Conservation (phyloP, 2,888 invertebrate species). For the Hydroisotoma schaefferi region DNA sequence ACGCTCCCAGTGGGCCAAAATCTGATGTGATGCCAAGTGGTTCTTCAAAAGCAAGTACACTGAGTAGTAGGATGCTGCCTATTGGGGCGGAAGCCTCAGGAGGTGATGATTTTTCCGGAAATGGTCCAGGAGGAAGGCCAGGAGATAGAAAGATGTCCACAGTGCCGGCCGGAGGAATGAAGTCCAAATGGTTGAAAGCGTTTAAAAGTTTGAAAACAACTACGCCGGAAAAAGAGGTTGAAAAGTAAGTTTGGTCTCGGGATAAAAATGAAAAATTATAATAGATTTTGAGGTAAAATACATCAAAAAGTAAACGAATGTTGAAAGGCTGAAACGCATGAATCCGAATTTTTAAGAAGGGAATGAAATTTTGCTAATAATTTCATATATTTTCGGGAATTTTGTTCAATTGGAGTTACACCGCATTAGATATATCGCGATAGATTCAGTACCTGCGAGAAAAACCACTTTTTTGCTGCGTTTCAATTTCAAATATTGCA, state of each 20-base stretch:
- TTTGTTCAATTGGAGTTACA: too few relatives aligned
- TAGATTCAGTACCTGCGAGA: too few relatives aligned
- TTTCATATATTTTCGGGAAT: too few relatives aligned
- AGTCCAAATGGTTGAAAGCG: conserved; percentile 96
- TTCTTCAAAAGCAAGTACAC: conserved; percentile 4
- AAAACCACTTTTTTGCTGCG: too few relatives aligned
- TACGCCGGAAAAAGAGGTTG: conserved; percentile 55
- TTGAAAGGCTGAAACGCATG: too few relatives aligned
- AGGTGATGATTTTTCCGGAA: background rate
- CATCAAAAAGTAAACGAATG: too few relatives aligned
- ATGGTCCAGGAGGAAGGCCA: conserved; percentile 9
- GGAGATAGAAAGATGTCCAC: conserved; percentile 77
- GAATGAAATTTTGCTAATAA: too few relatives aligned
- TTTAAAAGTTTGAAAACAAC: conserved; percentile 85
- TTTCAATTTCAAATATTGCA: too few relatives aligned
- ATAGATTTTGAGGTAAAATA: too few relatives aligned
- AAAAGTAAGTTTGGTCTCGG: conserved; percentile 63
- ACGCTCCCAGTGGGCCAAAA: background rate
- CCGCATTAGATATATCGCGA: too few relatives aligned
- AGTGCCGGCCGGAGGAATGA: conserved; percentile 69
- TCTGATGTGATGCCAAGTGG: background rate
- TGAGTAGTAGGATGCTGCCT: background rate
- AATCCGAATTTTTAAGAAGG: too few relatives aligned
- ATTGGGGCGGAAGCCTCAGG: background rate
- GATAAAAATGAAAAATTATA: too few relatives aligned